phyloP scores from a whole-genome alignment of 2,113 vertebrate species.

The Nematolebias whitei region DNA sequence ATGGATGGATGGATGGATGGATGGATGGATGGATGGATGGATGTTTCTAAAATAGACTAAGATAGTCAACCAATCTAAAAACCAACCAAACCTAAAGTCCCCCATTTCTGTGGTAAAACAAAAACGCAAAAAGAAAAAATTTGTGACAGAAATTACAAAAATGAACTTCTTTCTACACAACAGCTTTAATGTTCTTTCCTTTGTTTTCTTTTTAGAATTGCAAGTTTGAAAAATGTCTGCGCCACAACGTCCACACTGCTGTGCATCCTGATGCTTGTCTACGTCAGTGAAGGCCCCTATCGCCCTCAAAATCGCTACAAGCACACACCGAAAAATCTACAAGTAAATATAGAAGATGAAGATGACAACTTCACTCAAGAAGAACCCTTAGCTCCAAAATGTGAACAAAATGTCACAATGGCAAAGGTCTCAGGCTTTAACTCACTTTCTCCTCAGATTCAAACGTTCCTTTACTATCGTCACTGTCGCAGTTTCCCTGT shows the following conservation, averaged over 20 bases:
- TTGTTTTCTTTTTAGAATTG: constrained; percentile 20
- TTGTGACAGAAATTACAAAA: too few relatives aligned
- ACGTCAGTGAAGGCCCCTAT: constrained; percentile 6
- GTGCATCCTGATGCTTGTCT: background rate
- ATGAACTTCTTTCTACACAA: background rate
- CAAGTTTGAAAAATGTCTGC: background rate
- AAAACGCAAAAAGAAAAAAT: too few relatives aligned
- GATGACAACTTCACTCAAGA: background rate
- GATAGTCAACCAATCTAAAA: too few relatives aligned
- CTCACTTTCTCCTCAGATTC: constrained; percentile 61
- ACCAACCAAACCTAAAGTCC: too few relatives aligned
- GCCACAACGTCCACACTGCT: background rate
- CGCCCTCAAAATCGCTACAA: background rate
- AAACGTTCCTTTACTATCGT: constrained; percentile 79
- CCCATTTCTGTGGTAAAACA: too few relatives aligned
- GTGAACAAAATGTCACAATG: constrained; percentile 63
- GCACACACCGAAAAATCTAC: rapidly evolving
- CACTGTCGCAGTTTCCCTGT: constrained; percentile 82
- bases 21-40: too few relatives aligned
- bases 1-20: too few relatives aligned
- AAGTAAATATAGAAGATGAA: background rate
- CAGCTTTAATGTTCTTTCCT: background rate
- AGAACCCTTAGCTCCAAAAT: constrained; percentile 6
- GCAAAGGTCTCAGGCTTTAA: constrained; percentile 60
- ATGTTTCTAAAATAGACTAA: too few relatives aligned